A percentile compares a stretch with the other conserved stretches of the same genome.
These are phyloP conservation scores for Ardeotis arabs DNA, from an alignment of 2,113 vertebrate species.

Conservation along the genomic window DNA sequence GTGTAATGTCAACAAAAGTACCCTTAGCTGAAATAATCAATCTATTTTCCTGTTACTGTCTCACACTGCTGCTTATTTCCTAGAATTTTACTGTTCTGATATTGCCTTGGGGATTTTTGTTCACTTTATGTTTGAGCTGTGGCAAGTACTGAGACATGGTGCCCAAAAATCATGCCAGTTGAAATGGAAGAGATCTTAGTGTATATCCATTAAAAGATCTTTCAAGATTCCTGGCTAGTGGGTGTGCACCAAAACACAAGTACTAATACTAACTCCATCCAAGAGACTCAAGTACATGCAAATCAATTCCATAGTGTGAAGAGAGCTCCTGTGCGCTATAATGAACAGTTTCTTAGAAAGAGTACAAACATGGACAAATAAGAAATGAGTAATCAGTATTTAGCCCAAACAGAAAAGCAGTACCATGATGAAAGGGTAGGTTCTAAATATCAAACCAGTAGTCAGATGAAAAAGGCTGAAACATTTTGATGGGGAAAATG, in stretches of 20 bases:
- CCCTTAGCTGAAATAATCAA: neutral
- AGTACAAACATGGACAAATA: neutral
- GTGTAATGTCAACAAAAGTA: neutral
- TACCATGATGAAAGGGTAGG: neutral
- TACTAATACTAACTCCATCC: neutral
- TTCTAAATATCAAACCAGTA: neutral
- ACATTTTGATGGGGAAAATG: neutral
- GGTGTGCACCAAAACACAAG: neutral
- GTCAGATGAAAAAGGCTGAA: neutral
- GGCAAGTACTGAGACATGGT: neutral
- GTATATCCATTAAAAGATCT: neutral
- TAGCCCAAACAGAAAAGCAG: neutral
- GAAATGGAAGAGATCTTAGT: neutral
- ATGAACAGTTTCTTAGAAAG: neutral
- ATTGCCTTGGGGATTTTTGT: neutral
- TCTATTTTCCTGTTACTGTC: neutral
- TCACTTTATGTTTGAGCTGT: neutral
- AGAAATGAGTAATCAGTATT: neutral
- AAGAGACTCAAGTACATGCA: neutral
- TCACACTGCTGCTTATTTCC: neutral
- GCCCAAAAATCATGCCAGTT: neutral
- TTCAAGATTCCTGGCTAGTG: neutral
- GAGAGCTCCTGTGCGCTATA: neutral
- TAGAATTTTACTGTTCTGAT: neutral
- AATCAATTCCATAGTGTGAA: neutral